phyloP scores from a whole-genome alignment of 2,888 invertebrate species.

The Disparrhopalites patrizii region DNA sequence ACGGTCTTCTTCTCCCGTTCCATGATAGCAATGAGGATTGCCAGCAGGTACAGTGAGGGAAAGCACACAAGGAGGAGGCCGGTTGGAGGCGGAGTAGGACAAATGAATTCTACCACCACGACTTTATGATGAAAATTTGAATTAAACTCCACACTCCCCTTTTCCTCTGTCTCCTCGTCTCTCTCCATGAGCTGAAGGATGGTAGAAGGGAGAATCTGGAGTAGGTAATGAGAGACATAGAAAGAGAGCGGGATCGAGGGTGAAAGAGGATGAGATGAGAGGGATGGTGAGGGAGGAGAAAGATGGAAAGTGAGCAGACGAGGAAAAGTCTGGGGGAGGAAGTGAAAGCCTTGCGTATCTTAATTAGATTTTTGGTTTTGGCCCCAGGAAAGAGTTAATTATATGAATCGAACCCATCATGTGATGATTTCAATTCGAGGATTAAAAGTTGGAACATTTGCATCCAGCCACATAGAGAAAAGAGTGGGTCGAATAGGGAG shows the following conservation, averaged over 20 bases:
- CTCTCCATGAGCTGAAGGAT: no score
- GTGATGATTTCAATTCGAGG: conserved; percentile 20
- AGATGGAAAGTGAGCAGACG: neutral
- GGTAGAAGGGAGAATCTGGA: neutral
- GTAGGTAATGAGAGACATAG: neutral
- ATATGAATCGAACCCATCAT: conserved; percentile 24
- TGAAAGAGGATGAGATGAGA: neutral
- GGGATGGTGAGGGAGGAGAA: neutral
- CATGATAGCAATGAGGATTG: no score
- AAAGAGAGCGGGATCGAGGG: neutral
- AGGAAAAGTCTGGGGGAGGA: neutral
- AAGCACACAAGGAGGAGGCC: no score
- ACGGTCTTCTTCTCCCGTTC: neutral
- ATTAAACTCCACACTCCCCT: no score
- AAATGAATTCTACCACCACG: no score
- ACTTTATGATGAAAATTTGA: no score
- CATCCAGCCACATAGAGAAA: no score
- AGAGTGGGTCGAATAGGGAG: no score
- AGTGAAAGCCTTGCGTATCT: neutral
- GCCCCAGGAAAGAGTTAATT: conserved; percentile 25
- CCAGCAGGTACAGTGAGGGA: no score
- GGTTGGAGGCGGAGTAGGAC: no score
- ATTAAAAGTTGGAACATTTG: conserved; percentile 23
- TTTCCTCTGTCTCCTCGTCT: no score
- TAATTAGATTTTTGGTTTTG: conserved; percentile 13